Evolutionary conservation across 2,797 vertebrate species (phyloP).

Genomic region (Liasis olivaceus): DNA sequence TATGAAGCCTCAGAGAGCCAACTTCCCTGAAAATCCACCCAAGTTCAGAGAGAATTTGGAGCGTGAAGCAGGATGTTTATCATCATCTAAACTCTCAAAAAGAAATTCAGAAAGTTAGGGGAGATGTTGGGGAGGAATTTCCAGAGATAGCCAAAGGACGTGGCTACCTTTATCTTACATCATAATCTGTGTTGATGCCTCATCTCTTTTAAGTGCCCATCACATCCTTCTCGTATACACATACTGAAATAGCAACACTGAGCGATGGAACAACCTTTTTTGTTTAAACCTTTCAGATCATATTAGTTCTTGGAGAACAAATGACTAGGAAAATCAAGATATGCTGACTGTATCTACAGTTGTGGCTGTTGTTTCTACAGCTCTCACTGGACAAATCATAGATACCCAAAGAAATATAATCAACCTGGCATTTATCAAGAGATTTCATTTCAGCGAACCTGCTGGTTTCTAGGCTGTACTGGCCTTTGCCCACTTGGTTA

Average conservation of each 20-base stretch:
- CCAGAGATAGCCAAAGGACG: too few relatives aligned
- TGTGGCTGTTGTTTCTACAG: neutral
- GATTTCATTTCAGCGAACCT: slow-evolving; percentile 74
- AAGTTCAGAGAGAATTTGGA: neutral
- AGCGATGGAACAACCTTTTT: neutral
- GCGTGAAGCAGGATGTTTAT: neutral
- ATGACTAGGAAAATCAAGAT: slow-evolving; percentile 9
- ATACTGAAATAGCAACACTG: neutral
- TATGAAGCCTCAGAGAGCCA: neutral
- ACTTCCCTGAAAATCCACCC: neutral
- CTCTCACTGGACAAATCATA: neutral
- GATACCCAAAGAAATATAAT: neutral
- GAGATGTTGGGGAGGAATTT: too few relatives aligned
- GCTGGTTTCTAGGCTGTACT: slow-evolving; percentile 91
- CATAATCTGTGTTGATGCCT: neutral
- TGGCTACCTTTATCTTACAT: neutral
- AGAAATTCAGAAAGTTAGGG: neutral
- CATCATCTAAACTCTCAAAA: neutral
- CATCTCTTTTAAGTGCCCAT: neutral
- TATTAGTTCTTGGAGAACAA: neutral
- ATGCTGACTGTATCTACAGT: neutral
- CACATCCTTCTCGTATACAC: neutral
- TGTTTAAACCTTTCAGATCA: neutral
- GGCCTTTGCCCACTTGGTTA: slow-evolving; percentile 94
- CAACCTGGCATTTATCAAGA: neutral